phyloP scores from a whole-genome alignment of 2,113 vertebrate species.

The Oryzias melastigma region DNA sequence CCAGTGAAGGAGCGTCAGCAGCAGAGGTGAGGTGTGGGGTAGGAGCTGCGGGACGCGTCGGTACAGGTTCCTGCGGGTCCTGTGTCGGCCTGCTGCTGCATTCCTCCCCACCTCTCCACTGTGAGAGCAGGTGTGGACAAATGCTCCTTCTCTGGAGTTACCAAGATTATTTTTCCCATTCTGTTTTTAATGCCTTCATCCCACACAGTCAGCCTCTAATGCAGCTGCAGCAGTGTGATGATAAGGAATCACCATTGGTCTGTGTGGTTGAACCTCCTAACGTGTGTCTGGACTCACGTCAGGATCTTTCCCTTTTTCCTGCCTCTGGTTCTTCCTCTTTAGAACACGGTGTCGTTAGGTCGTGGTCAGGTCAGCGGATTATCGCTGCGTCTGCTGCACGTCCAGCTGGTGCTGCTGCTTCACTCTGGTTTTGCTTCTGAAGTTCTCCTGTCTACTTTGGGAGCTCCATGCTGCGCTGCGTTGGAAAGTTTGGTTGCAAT shows the following conservation, averaged over 20 bases:
- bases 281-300: constrained; percentile 37
- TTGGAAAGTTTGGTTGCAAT: too few species aligned
- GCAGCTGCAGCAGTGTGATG: constrained; percentile 55
- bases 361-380: too few species aligned
- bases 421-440: too few species aligned
- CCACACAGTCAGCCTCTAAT: constrained; percentile 47
- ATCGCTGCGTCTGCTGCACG: too few species aligned
- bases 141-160: constrained; percentile 14
- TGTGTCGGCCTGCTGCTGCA: constrained; percentile 77
- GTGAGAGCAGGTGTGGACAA: background rate
- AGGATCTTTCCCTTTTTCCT: background rate
- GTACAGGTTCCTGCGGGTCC: constrained; percentile 63
- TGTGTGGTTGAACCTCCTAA: constrained; percentile 36
- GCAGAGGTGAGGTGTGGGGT: constrained; percentile 56
- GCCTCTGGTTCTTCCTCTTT: background rate
- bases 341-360: too few species aligned
- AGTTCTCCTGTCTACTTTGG: too few species aligned
- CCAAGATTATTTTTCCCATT: background rate
- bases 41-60: constrained; percentile 57
- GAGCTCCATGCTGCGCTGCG: too few species aligned
- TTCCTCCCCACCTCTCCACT: constrained; percentile 54
- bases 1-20: constrained; percentile 34
- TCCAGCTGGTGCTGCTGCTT: too few species aligned
- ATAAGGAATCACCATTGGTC: constrained; percentile 67
- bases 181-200: constrained; percentile 28